phyloP scores from a whole-genome alignment of 1,140 invertebrate genomes.

The Belonocnema kinseyi region DNA sequence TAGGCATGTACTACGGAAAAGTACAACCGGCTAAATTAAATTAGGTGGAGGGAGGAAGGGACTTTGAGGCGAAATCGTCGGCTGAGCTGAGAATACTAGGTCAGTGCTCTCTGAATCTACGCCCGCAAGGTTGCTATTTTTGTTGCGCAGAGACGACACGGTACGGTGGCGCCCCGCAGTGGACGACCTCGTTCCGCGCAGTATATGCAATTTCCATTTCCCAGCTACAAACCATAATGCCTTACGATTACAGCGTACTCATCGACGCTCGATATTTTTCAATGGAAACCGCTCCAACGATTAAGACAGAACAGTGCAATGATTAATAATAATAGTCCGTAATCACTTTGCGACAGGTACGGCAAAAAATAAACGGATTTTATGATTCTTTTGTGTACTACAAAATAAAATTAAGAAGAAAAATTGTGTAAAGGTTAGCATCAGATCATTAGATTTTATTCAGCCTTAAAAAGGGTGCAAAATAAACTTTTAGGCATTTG shows the following conservation, averaged over 20 bases:
- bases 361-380: too few relatives aligned
- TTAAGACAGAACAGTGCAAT: too few relatives aligned
- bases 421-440: too few relatives aligned
- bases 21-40: constrained; percentile 54
- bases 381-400: too few relatives aligned
- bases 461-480: too few relatives aligned
- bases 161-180: constrained; percentile 57
- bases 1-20: constrained; percentile 43
- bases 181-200: constrained; percentile 51
- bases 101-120: constrained; percentile 71
- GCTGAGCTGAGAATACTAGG: constrained; percentile 63
- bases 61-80: constrained; percentile 51
- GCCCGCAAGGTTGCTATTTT: constrained; percentile 66
- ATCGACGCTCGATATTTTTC: neutral
- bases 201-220: constrained; percentile 33
- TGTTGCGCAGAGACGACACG: constrained; percentile 52
- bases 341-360: too few relatives aligned
- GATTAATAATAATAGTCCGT: too few relatives aligned
- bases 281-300: neutral
- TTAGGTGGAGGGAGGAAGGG: constrained; percentile 43
- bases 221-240: constrained; percentile 30
- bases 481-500: too few relatives aligned
- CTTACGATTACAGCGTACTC: neutral
- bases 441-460: too few relatives aligned
- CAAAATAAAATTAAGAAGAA: too few relatives aligned